phyloP scores from a whole-genome alignment of 2,888 invertebrate species.

The Cantharis rufa region DNA sequence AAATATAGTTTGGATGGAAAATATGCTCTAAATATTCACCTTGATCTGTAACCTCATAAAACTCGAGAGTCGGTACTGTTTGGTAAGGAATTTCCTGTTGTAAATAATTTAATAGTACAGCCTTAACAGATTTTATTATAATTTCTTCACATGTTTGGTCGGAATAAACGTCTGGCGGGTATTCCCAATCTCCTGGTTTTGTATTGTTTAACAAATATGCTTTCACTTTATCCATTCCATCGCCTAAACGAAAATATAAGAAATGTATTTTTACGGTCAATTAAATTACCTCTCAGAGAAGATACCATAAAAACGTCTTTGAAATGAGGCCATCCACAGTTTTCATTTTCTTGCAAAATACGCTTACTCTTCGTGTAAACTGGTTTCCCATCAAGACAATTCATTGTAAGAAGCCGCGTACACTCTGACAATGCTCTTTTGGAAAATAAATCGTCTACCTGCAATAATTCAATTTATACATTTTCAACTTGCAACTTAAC shows the following conservation, averaged over 20 bases:
- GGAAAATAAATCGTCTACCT: conserved; percentile 73
- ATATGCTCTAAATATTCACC: conserved; percentile 46
- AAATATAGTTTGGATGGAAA: no score
- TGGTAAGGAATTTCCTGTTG: conserved; percentile 87
- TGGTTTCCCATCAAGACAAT: conserved; percentile 47
- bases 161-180: conserved; percentile 68
- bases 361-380: conserved; percentile 36
- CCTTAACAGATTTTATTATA: conserved; percentile 75
- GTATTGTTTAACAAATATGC: conserved; percentile 71
- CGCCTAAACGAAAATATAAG: conserved; percentile 36
- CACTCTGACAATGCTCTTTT: conserved; percentile 76
- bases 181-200: conserved; percentile 69
- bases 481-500: no score
- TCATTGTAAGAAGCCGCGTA: conserved; percentile 70
- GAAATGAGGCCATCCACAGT: conserved; percentile 75
- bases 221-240: conserved; percentile 50
- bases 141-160: conserved; percentile 74
- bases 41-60: conserved; percentile 63
- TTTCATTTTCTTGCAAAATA: conserved; percentile 34
- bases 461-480: conserved; percentile 12
- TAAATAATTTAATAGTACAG: conserved; percentile 81
- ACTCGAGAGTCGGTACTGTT: conserved; percentile 68
- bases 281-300: conserved; percentile 69
- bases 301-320: conserved; percentile 91
- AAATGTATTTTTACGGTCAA: conserved; percentile 62